A percentile compares a stretch with the other conserved stretches of the same genome.
These are phyloP conservation scores for Nesogale talazaci DNA, from an alignment of 2,113 vertebrate species.

Conservation along the genomic window DNA sequence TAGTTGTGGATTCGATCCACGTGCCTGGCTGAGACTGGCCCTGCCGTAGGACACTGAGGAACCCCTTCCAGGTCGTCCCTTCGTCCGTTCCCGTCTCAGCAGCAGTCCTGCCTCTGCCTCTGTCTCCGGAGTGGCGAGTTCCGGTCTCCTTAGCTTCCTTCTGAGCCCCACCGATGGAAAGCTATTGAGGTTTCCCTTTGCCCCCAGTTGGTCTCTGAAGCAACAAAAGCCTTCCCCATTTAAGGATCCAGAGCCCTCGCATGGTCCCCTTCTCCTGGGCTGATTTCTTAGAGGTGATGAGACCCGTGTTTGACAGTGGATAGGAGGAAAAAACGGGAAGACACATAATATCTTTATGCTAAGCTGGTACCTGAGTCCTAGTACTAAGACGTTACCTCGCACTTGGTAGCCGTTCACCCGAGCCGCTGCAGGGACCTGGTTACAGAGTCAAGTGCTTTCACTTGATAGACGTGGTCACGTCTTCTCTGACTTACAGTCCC, in stretches of 20 bases:
- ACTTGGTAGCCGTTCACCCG: not conserved
- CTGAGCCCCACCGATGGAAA: not conserved
- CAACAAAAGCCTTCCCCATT: not conserved
- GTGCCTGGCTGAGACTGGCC: not conserved
- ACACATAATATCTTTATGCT: not conserved
- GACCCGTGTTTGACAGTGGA: not conserved
- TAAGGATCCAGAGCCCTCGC: not conserved
- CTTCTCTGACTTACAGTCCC: not conserved
- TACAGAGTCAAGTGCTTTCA: conserved; percentile 24
- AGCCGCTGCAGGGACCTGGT: not conserved
- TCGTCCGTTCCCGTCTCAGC: not conserved
- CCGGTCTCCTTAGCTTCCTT: not conserved
- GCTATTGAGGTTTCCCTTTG: not conserved
- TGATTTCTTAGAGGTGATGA: not conserved
- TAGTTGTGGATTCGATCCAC: not conserved
- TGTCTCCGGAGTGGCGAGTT: not conserved
- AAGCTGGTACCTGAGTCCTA: not conserved
- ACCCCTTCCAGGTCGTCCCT: not conserved
- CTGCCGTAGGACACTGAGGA: not conserved
- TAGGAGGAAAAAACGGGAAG: not conserved
- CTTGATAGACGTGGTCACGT: not conserved
- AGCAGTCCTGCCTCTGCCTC: not conserved
- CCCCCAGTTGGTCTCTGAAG: conserved; percentile 18
- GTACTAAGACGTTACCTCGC: not conserved
- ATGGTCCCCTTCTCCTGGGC: not conserved